phyloP scores from a whole-genome alignment of 2,113 vertebrate genomes.

The Nothoprocta perdicaria region DNA sequence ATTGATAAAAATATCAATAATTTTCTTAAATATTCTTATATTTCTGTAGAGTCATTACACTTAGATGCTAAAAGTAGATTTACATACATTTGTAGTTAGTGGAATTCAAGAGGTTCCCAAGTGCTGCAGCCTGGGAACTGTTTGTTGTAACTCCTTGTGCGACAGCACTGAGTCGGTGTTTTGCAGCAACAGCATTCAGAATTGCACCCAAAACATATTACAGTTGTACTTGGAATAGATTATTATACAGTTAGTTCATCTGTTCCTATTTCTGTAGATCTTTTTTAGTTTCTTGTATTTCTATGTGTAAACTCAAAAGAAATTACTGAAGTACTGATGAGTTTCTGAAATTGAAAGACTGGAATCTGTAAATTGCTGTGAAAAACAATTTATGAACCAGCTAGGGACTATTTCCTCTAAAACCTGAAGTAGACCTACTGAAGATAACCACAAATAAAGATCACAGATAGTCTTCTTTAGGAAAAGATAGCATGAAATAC shows the following conservation, averaged over 20 bases:
- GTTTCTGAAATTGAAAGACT: background rate
- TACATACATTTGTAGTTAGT: background rate
- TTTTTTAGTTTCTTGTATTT: background rate
- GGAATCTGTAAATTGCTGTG: background rate
- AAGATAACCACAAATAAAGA: background rate
- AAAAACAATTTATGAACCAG: background rate
- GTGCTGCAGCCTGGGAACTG: background rate
- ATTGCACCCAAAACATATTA: background rate
- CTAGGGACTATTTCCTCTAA: background rate
- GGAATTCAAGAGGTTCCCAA: background rate
- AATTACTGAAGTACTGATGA: background rate
- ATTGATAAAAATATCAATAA: background rate
- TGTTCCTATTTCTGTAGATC: background rate
- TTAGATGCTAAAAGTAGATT: background rate
- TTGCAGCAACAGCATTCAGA: background rate
- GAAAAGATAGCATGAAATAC: background rate
- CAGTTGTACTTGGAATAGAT: background rate
- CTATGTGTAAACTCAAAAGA: background rate
- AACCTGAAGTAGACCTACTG: background rate
- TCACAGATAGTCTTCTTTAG: background rate
- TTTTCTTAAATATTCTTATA: background rate
- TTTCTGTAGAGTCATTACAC: background rate
- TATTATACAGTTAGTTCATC: background rate
- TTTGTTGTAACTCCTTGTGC: background rate
- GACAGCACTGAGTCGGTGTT: background rate